Evolutionary conservation across 1,140 invertebrate species (phyloP).

Genomic region (Telenomus remus): DNA sequence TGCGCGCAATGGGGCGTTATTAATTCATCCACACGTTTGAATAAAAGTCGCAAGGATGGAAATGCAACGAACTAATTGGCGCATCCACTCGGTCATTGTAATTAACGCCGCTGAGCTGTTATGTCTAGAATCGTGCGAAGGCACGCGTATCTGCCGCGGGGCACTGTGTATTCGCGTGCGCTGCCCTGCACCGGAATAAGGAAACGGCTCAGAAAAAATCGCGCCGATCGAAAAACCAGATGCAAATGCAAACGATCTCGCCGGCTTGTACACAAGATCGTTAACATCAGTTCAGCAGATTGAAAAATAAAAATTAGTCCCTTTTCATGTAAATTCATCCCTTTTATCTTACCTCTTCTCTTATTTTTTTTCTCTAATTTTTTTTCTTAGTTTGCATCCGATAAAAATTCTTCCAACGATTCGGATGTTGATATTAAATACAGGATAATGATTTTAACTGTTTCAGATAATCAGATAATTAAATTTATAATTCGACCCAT

Average conservation of each 20-base stretch:
- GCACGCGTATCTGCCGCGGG: conserved; percentile 19
- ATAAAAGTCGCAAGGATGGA: conserved; percentile 23
- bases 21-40: conserved; percentile 27
- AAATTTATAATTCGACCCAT: no score
- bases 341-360: no score
- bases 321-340: not conserved
- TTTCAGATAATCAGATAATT: no score
- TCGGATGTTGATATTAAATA: no score
- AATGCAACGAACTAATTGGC: conserved; percentile 53
- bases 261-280: no score
- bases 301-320: not conserved
- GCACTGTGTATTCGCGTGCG: conserved; percentile 21
- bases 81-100: conserved; percentile 39
- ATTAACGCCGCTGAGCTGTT: conserved; percentile 41
- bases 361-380: no score
- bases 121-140: conserved; percentile 36
- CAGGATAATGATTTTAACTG: no score
- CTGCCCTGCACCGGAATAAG: conserved; percentile 36
- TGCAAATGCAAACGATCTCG: conserved; percentile 17
- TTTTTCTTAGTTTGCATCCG: no score
- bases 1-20: no score
- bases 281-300: not conserved
- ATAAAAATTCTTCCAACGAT: no score
- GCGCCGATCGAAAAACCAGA: not conserved
- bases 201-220: conserved; percentile 30